Evolutionary conservation across 2,797 vertebrate genomes (phyloP).

Genomic region (Tenualosa thibaudeaui): DNA sequence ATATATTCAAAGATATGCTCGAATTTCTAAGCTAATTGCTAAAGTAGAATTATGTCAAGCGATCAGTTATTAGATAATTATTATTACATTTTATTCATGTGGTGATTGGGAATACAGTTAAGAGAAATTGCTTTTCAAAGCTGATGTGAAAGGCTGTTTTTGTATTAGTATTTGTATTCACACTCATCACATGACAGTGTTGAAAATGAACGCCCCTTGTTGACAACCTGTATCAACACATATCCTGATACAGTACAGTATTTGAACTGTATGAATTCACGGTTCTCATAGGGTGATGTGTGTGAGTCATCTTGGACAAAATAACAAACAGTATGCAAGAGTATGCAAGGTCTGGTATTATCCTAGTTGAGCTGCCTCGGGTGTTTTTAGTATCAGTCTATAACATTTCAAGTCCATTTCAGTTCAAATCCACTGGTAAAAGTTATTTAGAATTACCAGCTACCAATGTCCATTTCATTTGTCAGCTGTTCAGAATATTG

Average conservation of each 20-base stretch:
- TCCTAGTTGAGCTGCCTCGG: neutral
- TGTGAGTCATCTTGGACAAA: neutral
- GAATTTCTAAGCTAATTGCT: neutral
- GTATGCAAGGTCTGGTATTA: neutral
- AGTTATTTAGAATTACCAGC: neutral
- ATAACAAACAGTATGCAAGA: neutral
- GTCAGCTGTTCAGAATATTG: neutral
- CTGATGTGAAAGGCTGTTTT: neutral
- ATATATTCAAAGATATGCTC: neutral
- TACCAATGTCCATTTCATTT: neutral
- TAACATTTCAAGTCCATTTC: neutral
- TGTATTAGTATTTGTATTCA: neutral
- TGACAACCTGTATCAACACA: slow-evolving; percentile 5
- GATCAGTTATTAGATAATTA: neutral
- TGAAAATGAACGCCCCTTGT: neutral
- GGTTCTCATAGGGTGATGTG: neutral
- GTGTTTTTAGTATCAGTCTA: neutral
- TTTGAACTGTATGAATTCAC: neutral
- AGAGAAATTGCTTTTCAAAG: neutral
- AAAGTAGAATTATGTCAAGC: slow-evolving; percentile 2
- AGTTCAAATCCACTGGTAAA: neutral
- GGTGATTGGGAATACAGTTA: neutral
- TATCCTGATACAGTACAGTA: neutral
- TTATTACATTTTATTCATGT: neutral
- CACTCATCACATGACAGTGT: neutral